A percentile compares a stretch with the other conserved stretches of the same genome.
Conservation (phyloP, 2,113 vertebrate genomes). For the Eolophus roseicapilla region DNA sequence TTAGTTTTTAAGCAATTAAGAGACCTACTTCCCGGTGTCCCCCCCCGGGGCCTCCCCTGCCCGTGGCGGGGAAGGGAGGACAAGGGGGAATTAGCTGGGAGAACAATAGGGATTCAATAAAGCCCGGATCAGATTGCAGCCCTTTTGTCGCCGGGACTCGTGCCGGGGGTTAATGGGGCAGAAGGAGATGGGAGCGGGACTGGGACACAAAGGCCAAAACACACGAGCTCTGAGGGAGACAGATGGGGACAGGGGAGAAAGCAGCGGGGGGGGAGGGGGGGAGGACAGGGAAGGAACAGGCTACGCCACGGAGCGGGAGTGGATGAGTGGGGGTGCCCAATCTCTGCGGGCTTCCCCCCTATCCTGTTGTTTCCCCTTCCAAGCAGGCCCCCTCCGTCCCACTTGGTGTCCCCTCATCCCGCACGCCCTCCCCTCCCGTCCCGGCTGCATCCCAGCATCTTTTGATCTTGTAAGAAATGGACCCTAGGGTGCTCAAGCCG, state of each 20-base stretch:
- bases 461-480: too few species aligned
- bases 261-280: not conserved
- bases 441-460: too few species aligned
- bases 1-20: slow-evolving; percentile 44
- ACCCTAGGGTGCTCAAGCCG: too few species aligned
- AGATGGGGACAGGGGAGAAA: slow-evolving; percentile 81
- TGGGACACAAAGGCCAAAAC: slow-evolving; percentile 85
- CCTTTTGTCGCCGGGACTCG: slow-evolving; percentile 84
- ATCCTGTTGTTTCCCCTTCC: too few species aligned
- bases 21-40: not conserved
- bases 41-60: not conserved
- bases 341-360: too few species aligned
- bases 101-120: slow-evolving; percentile 73
- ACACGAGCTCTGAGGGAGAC: slow-evolving; percentile 80
- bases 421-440: too few species aligned
- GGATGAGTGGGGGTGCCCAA: too few species aligned
- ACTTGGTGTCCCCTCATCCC: too few species aligned
- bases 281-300: too few species aligned
- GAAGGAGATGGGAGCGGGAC: slow-evolving; percentile 85
- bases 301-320: too few species aligned
- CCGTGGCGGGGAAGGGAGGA: slow-evolving; percentile 28
- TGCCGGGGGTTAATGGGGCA: slow-evolving; percentile 95
- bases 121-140: slow-evolving; percentile 72
- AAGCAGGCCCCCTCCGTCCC: too few species aligned
- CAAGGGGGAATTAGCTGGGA: slow-evolving; percentile 50